phyloP scores from a whole-genome alignment of 1,140 invertebrate species.

The Ostrea edulis region DNA sequence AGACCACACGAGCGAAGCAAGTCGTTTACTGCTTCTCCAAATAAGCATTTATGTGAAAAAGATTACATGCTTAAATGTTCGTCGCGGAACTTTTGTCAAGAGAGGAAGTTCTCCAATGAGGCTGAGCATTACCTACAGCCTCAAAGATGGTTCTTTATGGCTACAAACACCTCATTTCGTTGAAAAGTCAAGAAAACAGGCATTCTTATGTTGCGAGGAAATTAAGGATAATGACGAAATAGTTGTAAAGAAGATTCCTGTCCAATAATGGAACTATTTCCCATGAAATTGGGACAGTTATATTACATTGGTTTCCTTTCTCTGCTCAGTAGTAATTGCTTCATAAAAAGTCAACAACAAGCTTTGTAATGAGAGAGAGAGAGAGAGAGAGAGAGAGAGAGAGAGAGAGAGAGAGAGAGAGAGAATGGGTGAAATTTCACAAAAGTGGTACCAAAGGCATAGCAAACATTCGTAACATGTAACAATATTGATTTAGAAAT shows the following conservation, averaged over 20 bases:
- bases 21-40: constrained; percentile 13
- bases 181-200: constrained; percentile 9
- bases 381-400: not conserved
- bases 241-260: not conserved
- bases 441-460: not conserved
- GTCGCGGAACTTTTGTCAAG: not conserved
- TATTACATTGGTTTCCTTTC: not conserved
- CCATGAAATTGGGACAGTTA: not conserved
- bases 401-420: not conserved
- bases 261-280: not conserved
- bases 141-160: not conserved
- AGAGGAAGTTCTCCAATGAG: not conserved
- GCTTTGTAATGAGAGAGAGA: not conserved
- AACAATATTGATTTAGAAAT: not conserved
- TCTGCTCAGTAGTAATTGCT: not conserved
- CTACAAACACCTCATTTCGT: constrained; percentile 11
- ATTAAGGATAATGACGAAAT: constrained; percentile 9
- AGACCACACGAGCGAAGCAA: constrained; percentile 5
- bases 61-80: constrained; percentile 28
- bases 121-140: not conserved
- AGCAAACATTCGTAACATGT: not conserved
- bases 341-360: constrained; percentile 3
- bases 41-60: constrained; percentile 36
- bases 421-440: not conserved
- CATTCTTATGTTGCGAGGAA: not conserved